phyloP scores from a whole-genome alignment of 2,113 vertebrate species.

The Peromyscus polionotus region DNA sequence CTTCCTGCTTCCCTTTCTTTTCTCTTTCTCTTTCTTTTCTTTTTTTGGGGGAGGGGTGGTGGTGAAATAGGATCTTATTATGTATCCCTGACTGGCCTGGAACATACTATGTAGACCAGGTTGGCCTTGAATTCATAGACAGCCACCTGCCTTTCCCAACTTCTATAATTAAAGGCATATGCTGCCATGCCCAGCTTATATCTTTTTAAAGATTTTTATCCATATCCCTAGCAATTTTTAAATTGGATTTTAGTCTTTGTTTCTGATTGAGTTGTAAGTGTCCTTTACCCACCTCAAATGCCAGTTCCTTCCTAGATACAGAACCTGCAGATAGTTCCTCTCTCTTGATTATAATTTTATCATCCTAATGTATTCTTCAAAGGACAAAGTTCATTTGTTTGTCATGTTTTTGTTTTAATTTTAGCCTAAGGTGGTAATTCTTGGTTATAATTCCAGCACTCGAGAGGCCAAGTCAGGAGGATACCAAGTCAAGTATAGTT shows the following conservation, averaged over 20 bases:
- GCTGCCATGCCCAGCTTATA: background rate
- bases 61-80: background rate
- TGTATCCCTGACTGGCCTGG: background rate
- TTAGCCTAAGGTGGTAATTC: background rate
- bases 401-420: background rate
- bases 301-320: background rate
- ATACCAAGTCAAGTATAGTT: background rate
- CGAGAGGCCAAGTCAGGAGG: background rate
- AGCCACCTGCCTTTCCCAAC: background rate
- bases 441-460: background rate
- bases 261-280: background rate
- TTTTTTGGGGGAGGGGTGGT: background rate
- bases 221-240: background rate
- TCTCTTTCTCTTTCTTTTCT: background rate
- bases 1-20: background rate
- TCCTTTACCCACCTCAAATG: constrained; percentile 26
- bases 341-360: background rate
- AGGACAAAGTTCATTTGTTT: background rate
- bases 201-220: constrained; percentile 29
- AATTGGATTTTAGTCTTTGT: constrained; percentile 51
- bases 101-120: background rate
- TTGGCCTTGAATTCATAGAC: background rate
- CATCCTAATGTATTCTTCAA: background rate
- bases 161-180: background rate
- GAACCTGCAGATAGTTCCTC: background rate